Percentiles rank a stretch among this genome's conserved stretches.
Conservation (phyloP, 2,888 invertebrate species). For the Orchesella flavescens region DNA sequence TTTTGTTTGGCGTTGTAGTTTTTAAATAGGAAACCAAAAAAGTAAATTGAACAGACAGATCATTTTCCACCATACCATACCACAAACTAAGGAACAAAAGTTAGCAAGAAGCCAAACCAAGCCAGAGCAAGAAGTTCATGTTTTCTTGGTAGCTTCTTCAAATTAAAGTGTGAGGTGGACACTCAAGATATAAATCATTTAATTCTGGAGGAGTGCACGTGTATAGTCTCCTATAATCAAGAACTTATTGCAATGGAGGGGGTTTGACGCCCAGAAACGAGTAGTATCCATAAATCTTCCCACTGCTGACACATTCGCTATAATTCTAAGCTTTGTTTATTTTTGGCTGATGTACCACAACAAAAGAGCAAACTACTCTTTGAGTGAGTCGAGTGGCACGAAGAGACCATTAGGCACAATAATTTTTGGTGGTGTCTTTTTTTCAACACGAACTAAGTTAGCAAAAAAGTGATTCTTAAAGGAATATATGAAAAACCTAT, state of each 20-base stretch:
- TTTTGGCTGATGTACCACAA: constrained; percentile 25
- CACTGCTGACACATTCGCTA: too few species aligned
- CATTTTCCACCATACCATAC: too few species aligned
- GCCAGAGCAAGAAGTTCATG: not conserved
- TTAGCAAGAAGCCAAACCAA: not conserved
- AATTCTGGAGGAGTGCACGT: not conserved
- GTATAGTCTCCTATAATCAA: too few species aligned
- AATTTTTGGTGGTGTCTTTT: too few species aligned
- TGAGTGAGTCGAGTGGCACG: too few species aligned
- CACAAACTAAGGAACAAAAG: not conserved
- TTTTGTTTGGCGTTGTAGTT: not conserved
- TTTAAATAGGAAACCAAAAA: too few species aligned
- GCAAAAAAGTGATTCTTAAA: not conserved
- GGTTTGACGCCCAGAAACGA: not conserved
- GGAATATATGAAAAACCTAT: too few species aligned
- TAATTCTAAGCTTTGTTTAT: not conserved
- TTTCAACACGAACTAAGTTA: not conserved
- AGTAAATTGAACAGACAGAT: not conserved
- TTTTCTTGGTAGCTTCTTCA: not conserved
- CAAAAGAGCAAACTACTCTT: too few species aligned
- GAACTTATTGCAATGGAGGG: not conserved
- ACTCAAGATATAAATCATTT: constrained; percentile 39
- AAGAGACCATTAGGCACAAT: too few species aligned
- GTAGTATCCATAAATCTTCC: constrained; percentile 35
- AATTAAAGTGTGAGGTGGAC: constrained; percentile 44